Evolutionary conservation across 2,113 vertebrate species (phyloP), one percentile per base, ranked within the genome.

Genomic region (Menura novaehollandiae): DNA sequence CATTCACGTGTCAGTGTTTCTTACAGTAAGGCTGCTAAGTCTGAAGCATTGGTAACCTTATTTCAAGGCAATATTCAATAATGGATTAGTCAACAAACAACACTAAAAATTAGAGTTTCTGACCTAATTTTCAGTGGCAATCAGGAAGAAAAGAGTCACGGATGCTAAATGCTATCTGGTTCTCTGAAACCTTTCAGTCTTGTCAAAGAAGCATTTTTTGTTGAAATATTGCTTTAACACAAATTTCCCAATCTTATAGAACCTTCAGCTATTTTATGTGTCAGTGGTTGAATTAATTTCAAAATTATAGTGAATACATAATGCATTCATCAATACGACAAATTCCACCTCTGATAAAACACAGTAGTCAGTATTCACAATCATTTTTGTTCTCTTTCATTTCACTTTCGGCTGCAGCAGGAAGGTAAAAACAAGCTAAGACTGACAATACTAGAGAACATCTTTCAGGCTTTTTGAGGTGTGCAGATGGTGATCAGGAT

Each of bases 371-470:
- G 14, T 74, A 89, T 91, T 74, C 10, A 37, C 13, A 27, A 7
- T 30, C 8, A 8, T 43, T 76, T 73, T 62, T 13, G 13, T 43
- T 19, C n/a, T 56, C 22, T 49, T 64, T 49, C 26, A 62, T 73
- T 78, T 72, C 37, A 76, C 28, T 24, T 69, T 60, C 6, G 5
- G 33, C 28, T 44, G 37, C 37, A 79, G 32, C 49, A 69, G 55
- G 80, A 94, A 84, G n/a, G 28, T 53, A 47, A 80, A 91, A 94
- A 37, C 22, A 76, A 83, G 18, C 46, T 56, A 71, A 88, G 62
- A 53, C 62, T 89, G 49, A 23, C 41, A 81, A 27, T 66, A 16
- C 13, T 35, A 53, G 11, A 76, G 78, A 95, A 55, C 10, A 35
- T 3, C 37, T 76, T 89, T 93, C 41, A 76, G 41, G 46, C 15